Evolutionary conservation across 2,113 vertebrate genomes (phyloP), one percentile per base, ranked within the genome.

Genomic region (Gymnobelideus leadbeateri): DNA sequence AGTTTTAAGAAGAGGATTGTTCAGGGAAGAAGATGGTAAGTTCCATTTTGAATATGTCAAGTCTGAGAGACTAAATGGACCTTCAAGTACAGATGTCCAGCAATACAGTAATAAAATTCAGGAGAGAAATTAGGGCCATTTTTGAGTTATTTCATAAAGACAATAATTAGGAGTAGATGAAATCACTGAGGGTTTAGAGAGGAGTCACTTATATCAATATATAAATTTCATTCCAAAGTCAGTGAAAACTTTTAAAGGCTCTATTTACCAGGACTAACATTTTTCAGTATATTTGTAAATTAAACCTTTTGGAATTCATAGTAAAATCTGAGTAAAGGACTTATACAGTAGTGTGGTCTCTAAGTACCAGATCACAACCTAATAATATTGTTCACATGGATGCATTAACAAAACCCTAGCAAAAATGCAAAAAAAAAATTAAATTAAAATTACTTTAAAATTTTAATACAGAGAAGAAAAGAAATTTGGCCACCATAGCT

Each of bases 231-330:
- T 84, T 84, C 37, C 19, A 43, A 84, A 84, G n/a, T 43, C 43
- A 19, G 43, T 84, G 16, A 43, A 23, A 89, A 51, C 52, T 95
- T 95, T 96, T 89, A 92, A 68, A 95, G 90, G 89, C 26, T 94
- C 53, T 91, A 12, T 0, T 91, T 51, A 91, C 92, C 84, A 95
- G 6, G 95, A 53, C 25, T 84, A 90, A 21, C 9, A 28, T 10
- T 43, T 52, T 91, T 21, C 21, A 91, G 47, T 93, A 31, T 26
- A 89, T 91, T 95, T 89, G 3, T 52, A 92, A 94, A 91, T 50
- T 94, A 26, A 89, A 25, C 28, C 50, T 91, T 93, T 94, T 90
- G 31, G 31, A 95, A 25, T 49, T 7, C 68, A 89, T 50, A 54
- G 19, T 91, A 47, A 95, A 95, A 96, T 92, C 19, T n/a, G 26